Base-by-base conservation (phyloP, 2,888 invertebrate species). In the Hedya salicella region DNA sequence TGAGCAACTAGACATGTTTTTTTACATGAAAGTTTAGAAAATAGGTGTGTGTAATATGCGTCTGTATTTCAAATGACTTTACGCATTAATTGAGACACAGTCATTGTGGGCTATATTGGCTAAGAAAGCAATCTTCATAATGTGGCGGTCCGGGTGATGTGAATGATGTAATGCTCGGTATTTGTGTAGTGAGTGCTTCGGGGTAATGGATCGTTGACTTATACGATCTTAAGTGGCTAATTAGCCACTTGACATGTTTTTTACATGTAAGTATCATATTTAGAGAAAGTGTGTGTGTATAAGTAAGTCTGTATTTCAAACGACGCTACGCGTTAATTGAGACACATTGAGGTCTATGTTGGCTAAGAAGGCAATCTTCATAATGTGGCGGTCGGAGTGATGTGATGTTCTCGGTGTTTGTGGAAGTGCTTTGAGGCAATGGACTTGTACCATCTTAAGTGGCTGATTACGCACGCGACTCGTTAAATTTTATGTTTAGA, bases 41-140 rank as follows among this genome's bases (percentile, higher is more conserved):
- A 3, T n/a, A n/a, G n/a, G n/a, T n/a, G n/a, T n/a, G n/a, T n/a
- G n/a, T n/a, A n/a, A n/a, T n/a, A n/a, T n/a, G n/a, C n/a, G n/a
- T n/a, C n/a, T 78, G 73, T 75, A 74, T 71, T 75, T 70, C 62
- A 61, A 52, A 39, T 62, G 64, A 60, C 52, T 32, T n/a, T n/a
- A 59, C 57, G 71, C 71, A 73, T 73, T 72, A 79, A 78, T 79
- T 76, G 76, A 75, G 74, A 76, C 73, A 71, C n/a, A n/a, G n/a
- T n/a, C 71, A 75, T 72, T 77, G 74, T 73, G 69, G 61, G 62
- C 68, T 52, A 61, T 76, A 74, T 79, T 78, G 72, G 69, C 64
- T 63, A 73, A 73, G 69, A 70, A 77, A 75, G 76, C 75, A 77
- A 80, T 80, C 78, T 81, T 77, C 78, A 76, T 80, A 80, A 79